phyloP scores from a whole-genome alignment of 1,140 invertebrate genomes.

The Gonioctena quinquepunctata region DNA sequence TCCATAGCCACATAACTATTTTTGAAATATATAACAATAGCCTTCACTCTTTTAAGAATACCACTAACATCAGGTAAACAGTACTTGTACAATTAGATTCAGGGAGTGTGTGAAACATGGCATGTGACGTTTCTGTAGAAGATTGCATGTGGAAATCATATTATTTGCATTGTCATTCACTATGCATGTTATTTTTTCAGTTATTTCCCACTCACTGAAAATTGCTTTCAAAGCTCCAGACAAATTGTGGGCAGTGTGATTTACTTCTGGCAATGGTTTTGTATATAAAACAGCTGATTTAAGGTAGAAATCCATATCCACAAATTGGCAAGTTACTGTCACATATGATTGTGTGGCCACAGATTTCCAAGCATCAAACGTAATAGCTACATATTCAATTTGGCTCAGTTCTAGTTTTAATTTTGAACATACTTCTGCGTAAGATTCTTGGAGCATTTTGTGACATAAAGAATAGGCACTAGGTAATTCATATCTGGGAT shows the following conservation, averaged over 20 bases:
- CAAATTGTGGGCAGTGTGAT: conserved; percentile 18
- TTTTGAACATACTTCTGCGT: neutral
- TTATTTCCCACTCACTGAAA: conserved; percentile 18
- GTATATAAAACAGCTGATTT: conserved; percentile 15
- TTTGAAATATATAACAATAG: conserved; percentile 21
- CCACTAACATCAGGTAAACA: neutral
- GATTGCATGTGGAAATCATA: conserved; percentile 11
- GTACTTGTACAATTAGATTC: conserved; percentile 17
- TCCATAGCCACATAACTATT: conserved; percentile 21
- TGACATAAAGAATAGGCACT: conserved; percentile 22
- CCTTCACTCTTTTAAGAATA: conserved; percentile 5
- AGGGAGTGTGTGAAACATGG: conserved; percentile 22
- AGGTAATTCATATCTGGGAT: conserved; percentile 37
- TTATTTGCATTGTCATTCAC: conserved; percentile 20
- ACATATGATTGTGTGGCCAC: conserved; percentile 15
- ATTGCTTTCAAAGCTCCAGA: neutral
- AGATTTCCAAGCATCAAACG: conserved; percentile 20
- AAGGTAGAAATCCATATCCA: neutral
- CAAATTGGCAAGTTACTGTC: conserved; percentile 22
- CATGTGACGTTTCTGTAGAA: conserved; percentile 15
- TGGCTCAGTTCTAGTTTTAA: conserved; percentile 4
- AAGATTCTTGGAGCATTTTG: neutral
- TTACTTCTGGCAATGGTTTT: conserved; percentile 12
- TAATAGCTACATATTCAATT: conserved; percentile 17
- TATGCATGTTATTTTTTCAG: conserved; percentile 12